Conservation (phyloP, 2,113 vertebrate species). For the Elgaria multicarinata region DNA sequence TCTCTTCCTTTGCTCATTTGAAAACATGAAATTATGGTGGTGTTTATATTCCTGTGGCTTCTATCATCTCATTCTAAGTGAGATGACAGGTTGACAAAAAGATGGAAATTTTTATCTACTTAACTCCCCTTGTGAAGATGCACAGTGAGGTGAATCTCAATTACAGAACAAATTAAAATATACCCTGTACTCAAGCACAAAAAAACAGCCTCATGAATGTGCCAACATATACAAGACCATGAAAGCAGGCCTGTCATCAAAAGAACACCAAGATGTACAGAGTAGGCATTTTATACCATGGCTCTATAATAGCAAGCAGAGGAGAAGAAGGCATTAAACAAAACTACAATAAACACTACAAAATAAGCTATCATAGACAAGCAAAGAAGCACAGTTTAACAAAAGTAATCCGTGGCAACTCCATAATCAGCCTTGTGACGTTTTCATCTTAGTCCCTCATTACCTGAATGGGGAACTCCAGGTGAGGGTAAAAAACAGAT, state of each 20-base stretch:
- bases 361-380: neutral
- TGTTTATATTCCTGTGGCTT: slow-evolving; percentile 57
- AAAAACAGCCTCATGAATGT: neutral
- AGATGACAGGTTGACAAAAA: slow-evolving; percentile 57
- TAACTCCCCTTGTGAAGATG: slow-evolving; percentile 38
- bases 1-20: slow-evolving; percentile 37
- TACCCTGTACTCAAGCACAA: neutral
- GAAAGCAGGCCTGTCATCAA: slow-evolving; percentile 19
- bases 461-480: neutral
- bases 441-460: neutral
- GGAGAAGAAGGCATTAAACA: neutral
- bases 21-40: slow-evolving; percentile 8
- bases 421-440: neutral
- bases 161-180: slow-evolving; percentile 51
- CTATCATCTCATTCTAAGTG: slow-evolving; percentile 31
- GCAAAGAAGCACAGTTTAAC: neutral
- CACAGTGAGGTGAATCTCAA: slow-evolving; percentile 46
- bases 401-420: neutral
- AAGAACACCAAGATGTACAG: neutral
- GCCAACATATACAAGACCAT: neutral
- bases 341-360: neutral
- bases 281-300: neutral
- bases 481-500: neutral
- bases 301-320: neutral
- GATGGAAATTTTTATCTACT: slow-evolving; percentile 44